Evolutionary conservation across 2,113 vertebrate species (phyloP).

Genomic region (Neogobius melanostomus): DNA sequence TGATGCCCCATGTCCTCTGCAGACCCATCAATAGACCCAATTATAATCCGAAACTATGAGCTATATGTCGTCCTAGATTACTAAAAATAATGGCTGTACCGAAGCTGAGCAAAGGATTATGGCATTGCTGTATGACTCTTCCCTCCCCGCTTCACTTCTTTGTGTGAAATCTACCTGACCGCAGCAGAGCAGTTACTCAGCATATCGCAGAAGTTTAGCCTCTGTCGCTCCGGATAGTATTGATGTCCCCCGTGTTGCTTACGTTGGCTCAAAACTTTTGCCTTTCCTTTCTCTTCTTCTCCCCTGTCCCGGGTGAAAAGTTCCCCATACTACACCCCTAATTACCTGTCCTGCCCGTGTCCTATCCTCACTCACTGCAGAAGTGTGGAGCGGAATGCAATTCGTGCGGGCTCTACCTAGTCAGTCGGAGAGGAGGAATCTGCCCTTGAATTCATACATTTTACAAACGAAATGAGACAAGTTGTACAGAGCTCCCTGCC

Average conservation of each 20-base stretch:
- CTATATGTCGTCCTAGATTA: no score
- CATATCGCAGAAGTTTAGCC: background rate
- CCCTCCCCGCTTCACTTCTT: background rate
- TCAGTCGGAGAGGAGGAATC: constrained; percentile 47
- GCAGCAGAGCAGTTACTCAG: background rate
- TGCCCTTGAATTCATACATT: constrained; percentile 46
- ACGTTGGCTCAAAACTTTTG: constrained; percentile 35
- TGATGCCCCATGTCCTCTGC: no score
- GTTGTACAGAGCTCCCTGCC: constrained; percentile 12
- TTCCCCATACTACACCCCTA: constrained; percentile 40
- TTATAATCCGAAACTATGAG: no score
- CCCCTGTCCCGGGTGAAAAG: constrained; percentile 43
- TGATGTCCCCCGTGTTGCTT: constrained; percentile 21
- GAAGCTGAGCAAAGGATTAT: no score
- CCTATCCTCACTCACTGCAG: constrained; percentile 36
- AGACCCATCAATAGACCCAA: no score
- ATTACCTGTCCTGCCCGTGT: constrained; percentile 40
- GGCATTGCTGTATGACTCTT: no score
- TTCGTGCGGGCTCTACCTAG: constrained; percentile 47
- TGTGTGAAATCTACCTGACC: background rate
- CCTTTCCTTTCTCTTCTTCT: background rate
- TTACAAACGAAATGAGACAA: constrained; percentile 43
- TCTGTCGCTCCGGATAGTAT: constrained; percentile 5
- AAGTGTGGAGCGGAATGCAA: constrained; percentile 7
- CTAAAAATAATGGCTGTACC: no score